Evolutionary conservation across 2,797 vertebrate genomes (phyloP).

Genomic region (Smutsia temminckii): DNA sequence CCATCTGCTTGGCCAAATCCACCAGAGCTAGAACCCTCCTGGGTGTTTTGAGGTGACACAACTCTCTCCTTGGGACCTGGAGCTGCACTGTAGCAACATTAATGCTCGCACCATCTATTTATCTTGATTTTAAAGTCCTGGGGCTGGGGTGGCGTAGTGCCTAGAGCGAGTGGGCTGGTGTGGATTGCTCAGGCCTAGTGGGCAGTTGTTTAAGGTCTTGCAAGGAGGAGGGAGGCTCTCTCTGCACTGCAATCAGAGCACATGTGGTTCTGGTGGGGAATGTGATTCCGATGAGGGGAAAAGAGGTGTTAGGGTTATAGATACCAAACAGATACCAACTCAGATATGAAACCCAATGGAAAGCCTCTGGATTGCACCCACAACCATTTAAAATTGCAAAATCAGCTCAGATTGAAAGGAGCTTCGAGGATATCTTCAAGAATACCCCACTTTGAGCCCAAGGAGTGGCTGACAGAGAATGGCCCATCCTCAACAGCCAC

Average conservation of each 20-base stretch:
- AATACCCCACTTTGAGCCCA: not conserved
- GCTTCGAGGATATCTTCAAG: not conserved
- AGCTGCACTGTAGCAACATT: not conserved
- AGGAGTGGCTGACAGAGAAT: not conserved
- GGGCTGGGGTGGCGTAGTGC: not conserved
- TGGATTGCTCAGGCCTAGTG: not conserved
- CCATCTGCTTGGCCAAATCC: not conserved
- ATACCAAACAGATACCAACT: not conserved
- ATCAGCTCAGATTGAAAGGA: not conserved
- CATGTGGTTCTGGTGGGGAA: accelerated
- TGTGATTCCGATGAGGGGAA: no score
- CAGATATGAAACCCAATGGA: not conserved
- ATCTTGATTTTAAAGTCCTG: not conserved
- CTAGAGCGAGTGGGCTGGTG: not conserved
- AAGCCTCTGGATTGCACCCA: not conserved
- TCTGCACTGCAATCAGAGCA: not conserved
- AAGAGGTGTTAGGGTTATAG: not conserved
- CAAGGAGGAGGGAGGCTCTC: not conserved
- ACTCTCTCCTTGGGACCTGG: not conserved
- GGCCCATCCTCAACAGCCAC: no score
- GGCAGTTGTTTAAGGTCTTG: no score
- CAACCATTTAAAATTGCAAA: not conserved
- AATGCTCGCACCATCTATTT: not conserved
- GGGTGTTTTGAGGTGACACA: accelerated
- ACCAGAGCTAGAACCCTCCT: not conserved